Percentiles rank a stretch among this genome's conserved stretches.
phyloP scores from a whole-genome alignment of 1,140 invertebrate genomes.

The Elysia chlorotica region DNA sequence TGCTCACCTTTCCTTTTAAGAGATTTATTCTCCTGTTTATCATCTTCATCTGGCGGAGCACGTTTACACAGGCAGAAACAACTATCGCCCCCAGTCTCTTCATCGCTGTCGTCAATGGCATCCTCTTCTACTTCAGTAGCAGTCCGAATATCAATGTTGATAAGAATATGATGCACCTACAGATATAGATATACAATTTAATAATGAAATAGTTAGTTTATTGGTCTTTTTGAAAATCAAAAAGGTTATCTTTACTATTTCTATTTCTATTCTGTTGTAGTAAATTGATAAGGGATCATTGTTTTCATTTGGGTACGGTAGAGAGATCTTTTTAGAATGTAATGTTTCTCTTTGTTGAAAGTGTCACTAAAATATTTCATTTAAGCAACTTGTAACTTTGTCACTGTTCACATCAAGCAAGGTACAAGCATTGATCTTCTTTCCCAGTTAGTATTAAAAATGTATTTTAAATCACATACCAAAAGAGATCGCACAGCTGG shows the following conservation, averaged over 20 bases:
- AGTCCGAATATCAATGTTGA: constrained; percentile 40
- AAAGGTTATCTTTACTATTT: not conserved
- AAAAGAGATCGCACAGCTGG: constrained; percentile 54
- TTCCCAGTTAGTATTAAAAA: not conserved
- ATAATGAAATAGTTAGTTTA: not conserved
- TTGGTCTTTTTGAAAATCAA: not conserved
- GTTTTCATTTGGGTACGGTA: too few relatives aligned
- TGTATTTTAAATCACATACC: constrained; percentile 41
- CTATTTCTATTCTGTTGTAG: not conserved
- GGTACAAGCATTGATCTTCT: not conserved
- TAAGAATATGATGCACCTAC: constrained; percentile 54
- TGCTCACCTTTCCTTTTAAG: constrained; percentile 17
- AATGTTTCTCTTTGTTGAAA: not conserved
- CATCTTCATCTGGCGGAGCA: not conserved
- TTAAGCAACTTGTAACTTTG: not conserved
- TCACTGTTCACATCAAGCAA: not conserved
- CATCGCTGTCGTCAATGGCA: not conserved
- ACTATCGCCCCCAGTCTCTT: not conserved
- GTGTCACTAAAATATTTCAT: not conserved
- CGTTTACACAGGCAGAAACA: not conserved
- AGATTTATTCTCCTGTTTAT: not conserved
- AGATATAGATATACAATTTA: constrained; percentile 7
- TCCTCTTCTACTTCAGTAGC: constrained; percentile 23
- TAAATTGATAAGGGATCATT: too few relatives aligned
- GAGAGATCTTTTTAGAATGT: too few relatives aligned